Evolutionary conservation across 2,797 vertebrate species (phyloP).

Genomic region (Arnoldichthys spilopterus): DNA sequence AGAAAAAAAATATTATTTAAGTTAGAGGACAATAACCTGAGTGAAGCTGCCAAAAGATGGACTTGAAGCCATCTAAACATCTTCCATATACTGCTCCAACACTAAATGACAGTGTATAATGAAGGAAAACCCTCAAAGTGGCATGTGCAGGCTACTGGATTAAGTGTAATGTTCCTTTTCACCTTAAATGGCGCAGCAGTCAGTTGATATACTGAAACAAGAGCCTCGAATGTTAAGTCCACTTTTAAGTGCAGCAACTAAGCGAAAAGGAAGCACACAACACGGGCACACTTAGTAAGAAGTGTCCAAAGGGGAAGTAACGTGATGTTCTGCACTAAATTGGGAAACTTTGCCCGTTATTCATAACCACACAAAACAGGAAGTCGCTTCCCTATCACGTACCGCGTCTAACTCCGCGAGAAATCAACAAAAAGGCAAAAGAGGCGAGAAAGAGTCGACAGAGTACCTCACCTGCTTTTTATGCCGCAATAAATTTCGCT

Average conservation of each 20-base stretch:
- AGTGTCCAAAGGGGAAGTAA: conserved; percentile 7
- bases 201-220: too few species aligned
- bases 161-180: not conserved
- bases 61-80: not conserved
- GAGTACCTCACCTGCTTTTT: conserved; percentile 69
- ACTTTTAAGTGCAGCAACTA: not conserved
- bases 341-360: conserved; percentile 33
- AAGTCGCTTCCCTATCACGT: conserved; percentile 10
- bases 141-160: not conserved
- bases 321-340: not conserved
- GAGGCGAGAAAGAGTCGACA: not conserved
- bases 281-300: not conserved
- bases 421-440: not conserved
- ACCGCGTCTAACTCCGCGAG: not conserved
- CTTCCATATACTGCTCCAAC: not conserved
- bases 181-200: not conserved
- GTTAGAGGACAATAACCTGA: not conserved
- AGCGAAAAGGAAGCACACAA: not conserved
- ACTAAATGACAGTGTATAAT: not conserved
- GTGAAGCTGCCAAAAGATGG: not conserved
- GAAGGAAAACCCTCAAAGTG: not conserved
- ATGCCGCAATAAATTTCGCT: conserved; percentile 30
- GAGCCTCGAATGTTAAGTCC: not conserved
- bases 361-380: conserved; percentile 22
- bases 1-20: not conserved